Percentiles rank a stretch among this genome's conserved stretches.
Evolutionary conservation across 2,797 vertebrate species (phyloP).

Genomic region (Alectoris magna): DNA sequence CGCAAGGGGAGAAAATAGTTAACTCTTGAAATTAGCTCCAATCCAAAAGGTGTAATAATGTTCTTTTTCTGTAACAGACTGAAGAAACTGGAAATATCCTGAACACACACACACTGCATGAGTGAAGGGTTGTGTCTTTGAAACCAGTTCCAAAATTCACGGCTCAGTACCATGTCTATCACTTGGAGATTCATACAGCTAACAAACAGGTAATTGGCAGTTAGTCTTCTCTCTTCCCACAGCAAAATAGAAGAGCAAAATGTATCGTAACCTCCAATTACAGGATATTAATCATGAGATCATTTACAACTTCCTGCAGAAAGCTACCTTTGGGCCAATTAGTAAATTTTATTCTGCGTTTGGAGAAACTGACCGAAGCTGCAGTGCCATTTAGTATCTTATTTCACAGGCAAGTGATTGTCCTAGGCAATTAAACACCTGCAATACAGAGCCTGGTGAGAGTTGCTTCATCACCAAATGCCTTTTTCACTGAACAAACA

Average conservation of each 20-base stretch:
- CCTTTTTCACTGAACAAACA: background rate
- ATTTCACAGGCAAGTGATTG: slow-evolving; percentile 34
- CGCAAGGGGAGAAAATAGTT: background rate
- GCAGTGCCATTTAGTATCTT: background rate
- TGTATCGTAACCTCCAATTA: background rate
- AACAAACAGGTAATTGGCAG: background rate
- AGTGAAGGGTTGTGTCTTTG: background rate
- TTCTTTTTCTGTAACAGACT: background rate
- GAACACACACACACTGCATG: background rate
- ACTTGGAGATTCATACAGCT: background rate
- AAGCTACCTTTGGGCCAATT: slow-evolving; percentile 10
- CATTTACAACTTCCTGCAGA: background rate
- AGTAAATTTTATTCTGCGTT: slow-evolving; percentile 29
- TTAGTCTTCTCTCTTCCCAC: background rate
- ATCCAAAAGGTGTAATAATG: background rate
- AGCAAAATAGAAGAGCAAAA: background rate
- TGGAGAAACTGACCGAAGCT: background rate
- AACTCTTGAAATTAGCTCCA: background rate
- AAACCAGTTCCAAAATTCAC: background rate
- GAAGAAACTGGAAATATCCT: background rate
- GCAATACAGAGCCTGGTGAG: background rate
- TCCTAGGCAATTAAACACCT: slow-evolving; percentile 42
- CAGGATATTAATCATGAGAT: slow-evolving; percentile 32
- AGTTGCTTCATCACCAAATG: background rate
- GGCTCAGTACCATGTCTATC: background rate